A percentile compares a stretch with the other conserved stretches of the same genome.
Conservation (phyloP, 2,797 vertebrate species). For the Cynodonichthys magdalenae region DNA sequence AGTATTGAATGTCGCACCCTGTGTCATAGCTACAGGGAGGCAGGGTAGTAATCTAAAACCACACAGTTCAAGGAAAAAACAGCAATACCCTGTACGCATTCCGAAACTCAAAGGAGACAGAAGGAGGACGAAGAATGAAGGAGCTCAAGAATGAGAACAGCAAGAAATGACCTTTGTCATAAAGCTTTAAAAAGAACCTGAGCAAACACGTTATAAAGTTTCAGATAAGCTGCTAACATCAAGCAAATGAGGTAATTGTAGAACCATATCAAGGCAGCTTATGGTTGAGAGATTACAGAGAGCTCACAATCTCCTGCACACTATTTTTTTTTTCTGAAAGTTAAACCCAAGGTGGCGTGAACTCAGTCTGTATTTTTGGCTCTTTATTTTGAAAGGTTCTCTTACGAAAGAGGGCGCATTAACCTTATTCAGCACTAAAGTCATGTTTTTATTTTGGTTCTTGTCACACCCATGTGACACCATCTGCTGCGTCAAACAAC, state of each 20-base stretch:
- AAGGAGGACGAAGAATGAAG: conserved; percentile 14
- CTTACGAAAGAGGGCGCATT: conserved; percentile 42
- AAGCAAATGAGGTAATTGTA: conserved; percentile 40
- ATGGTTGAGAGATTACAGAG: conserved; percentile 15
- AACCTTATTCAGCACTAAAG: neutral
- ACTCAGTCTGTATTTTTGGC: neutral
- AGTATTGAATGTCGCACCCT: conserved; percentile 49
- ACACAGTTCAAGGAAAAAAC: conserved; percentile 37
- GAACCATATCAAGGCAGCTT: conserved; percentile 7
- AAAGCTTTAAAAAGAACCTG: conserved; percentile 35
- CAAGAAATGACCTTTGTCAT: conserved; percentile 42
- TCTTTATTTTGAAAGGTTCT: conserved; percentile 1
- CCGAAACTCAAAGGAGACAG: conserved; percentile 14
- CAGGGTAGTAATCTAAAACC: conserved; percentile 71
- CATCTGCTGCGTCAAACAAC: conserved; percentile 27
- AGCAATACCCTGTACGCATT: conserved; percentile 42
- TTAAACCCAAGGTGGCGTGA: neutral
- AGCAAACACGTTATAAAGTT: conserved; percentile 63
- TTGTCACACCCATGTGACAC: conserved; percentile 38
- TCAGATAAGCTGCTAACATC: conserved; percentile 40
- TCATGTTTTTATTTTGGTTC: conserved; percentile 34
- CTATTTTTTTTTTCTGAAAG: conserved; percentile 16
- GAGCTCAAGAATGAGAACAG: neutral
- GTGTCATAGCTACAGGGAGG: conserved; percentile 57
- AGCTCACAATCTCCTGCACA: conserved; percentile 3